A percentile compares a stretch with the other conserved stretches of the same genome.
These are phyloP conservation scores for Zapornia atra DNA, from an alignment of 2,113 vertebrate genomes.

Conservation along the genomic window DNA sequence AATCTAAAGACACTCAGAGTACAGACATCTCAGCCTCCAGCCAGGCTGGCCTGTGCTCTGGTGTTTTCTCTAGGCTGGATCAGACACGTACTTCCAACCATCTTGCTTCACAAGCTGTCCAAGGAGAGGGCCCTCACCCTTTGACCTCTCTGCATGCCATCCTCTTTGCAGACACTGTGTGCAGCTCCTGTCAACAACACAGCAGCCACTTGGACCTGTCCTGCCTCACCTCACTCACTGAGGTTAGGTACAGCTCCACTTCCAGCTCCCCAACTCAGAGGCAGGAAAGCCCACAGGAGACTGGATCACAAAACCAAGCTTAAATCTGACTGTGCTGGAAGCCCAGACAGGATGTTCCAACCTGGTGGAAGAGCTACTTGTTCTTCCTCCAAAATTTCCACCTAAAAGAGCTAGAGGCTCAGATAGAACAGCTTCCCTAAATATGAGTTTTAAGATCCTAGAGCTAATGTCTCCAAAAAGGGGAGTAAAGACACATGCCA, in stretches of 20 bases:
- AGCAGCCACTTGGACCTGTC: background rate
- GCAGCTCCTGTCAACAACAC: background rate
- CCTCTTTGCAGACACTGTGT: background rate
- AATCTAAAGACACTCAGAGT: background rate
- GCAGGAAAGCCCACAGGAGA: background rate
- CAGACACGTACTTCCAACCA: background rate
- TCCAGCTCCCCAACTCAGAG: background rate
- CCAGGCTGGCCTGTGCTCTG: background rate
- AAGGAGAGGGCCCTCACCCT: background rate
- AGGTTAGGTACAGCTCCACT: background rate
- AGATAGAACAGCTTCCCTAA: background rate
- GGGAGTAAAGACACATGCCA: background rate
- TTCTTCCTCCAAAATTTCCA: background rate
- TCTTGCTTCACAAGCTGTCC: background rate
- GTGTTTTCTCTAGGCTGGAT: background rate
- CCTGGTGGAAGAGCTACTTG: background rate
- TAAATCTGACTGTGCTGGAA: background rate
- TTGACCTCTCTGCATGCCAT: background rate
- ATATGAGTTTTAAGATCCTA: background rate
- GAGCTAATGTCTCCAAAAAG: background rate
- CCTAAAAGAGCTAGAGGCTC: background rate
- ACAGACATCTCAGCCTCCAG: accelerated
- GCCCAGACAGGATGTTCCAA: background rate
- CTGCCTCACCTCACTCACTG: too few species aligned
- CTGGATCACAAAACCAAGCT: background rate